Evolutionary conservation across 2,888 invertebrate species (phyloP).

Genomic region (Oscheius onirici): DNA sequence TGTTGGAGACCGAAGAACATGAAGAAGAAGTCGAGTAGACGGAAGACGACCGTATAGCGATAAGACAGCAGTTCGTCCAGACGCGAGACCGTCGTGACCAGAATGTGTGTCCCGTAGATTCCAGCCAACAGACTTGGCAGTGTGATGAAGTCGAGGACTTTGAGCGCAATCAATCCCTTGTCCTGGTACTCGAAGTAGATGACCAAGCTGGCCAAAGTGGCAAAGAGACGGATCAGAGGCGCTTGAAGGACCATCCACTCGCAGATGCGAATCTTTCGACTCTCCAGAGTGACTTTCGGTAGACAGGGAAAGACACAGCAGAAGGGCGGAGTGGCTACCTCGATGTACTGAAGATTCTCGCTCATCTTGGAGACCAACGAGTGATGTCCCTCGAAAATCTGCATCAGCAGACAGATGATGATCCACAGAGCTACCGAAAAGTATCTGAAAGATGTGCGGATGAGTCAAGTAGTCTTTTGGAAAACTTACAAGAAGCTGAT

Average conservation of each 20-base stretch:
- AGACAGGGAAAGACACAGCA: slow-evolving; percentile 69
- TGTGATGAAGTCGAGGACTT: slow-evolving; percentile 67
- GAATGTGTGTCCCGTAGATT: slow-evolving; percentile 70
- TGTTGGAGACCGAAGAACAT: slow-evolving; percentile 64
- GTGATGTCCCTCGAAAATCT: slow-evolving; percentile 65
- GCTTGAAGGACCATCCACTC: slow-evolving; percentile 67
- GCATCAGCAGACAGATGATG: slow-evolving; percentile 66
- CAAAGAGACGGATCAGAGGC: slow-evolving; percentile 62
- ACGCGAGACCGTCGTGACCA: slow-evolving; percentile 67
- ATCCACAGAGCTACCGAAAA: slow-evolving; percentile 68
- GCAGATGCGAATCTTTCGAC: slow-evolving; percentile 60
- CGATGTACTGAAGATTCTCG: slow-evolving; percentile 47
- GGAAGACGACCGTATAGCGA: slow-evolving; percentile 62
- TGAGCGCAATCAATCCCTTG: slow-evolving; percentile 60
- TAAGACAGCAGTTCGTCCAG: slow-evolving; percentile 66
- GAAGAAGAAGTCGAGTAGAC: slow-evolving; percentile 55
- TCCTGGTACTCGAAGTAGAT: slow-evolving; percentile 67
- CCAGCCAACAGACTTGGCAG: slow-evolving; percentile 66
- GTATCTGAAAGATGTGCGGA: slow-evolving; percentile 48
- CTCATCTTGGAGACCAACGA: slow-evolving; percentile 54
- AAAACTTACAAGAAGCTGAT: slow-evolving; percentile 62
- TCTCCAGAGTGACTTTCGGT: slow-evolving; percentile 63
- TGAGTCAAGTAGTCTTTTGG: background rate
- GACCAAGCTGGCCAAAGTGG: slow-evolving; percentile 64
- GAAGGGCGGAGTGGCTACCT: slow-evolving; percentile 66